Conservation (phyloP, 1,140 invertebrate genomes). For the Yoshiicerus persimilis region DNA sequence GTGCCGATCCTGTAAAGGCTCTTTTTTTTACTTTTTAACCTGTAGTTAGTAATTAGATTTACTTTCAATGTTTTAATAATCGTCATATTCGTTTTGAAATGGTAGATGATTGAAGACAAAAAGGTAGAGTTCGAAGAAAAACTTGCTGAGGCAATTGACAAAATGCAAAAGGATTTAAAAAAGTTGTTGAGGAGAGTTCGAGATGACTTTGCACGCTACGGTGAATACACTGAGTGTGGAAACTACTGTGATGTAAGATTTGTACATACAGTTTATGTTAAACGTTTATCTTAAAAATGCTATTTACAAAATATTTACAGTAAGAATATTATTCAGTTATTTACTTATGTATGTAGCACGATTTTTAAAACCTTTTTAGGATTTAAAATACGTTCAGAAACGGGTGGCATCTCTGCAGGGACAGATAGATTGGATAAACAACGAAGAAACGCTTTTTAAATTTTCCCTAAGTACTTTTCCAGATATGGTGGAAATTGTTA, state of each 20-base stretch:
- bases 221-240: conserved; percentile 57
- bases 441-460: conserved; percentile 83
- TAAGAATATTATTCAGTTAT: no score
- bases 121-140: conserved; percentile 80
- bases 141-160: conserved; percentile 66
- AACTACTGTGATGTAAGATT: conserved; percentile 53
- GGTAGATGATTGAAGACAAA: conserved; percentile 66
- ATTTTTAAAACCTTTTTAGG: conserved; percentile 46
- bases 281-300: no score
- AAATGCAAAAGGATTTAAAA: conserved; percentile 68
- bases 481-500: conserved; percentile 66
- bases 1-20: conserved; percentile 33
- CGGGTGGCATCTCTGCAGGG: conserved; percentile 71
- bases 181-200: conserved; percentile 67
- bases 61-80: background rate
- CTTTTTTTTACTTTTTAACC: background rate
- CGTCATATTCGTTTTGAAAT: background rate
- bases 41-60: background rate
- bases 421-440: conserved; percentile 80
- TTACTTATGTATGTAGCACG: background rate
- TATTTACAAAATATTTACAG: conserved; percentile 58
- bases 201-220: conserved; percentile 51
- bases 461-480: conserved; percentile 72
- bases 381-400: conserved; percentile 72
- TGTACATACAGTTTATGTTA: background rate